phyloP scores from a whole-genome alignment of 2,113 vertebrate species.

The Aplodontia rufa region DNA sequence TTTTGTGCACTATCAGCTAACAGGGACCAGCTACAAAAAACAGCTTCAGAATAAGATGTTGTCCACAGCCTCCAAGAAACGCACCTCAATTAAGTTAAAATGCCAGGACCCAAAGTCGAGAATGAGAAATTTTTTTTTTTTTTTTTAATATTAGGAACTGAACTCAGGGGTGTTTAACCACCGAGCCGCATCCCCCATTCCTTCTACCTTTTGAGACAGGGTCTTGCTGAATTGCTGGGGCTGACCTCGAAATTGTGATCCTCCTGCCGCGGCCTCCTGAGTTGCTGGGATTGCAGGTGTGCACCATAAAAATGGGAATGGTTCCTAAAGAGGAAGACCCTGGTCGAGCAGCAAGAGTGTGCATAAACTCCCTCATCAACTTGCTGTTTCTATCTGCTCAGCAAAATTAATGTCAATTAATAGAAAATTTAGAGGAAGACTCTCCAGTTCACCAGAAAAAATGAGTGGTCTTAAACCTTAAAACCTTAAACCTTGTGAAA shows the following conservation, averaged over 20 bases:
- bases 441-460: not conserved
- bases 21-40: not conserved
- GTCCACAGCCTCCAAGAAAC: not conserved
- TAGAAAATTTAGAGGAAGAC: not conserved
- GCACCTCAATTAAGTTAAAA: not conserved
- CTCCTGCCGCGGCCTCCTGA: no score
- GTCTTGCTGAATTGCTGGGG: no score
- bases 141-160: no score
- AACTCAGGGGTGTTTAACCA: no score
- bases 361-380: not conserved
- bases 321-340: not conserved
- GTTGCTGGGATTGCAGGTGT: not conserved
- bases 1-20: not conserved
- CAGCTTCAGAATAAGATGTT: not conserved
- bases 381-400: not conserved
- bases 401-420: not conserved
- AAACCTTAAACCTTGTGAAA: not conserved
- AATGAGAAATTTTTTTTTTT: not conserved
- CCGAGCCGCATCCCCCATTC: no score
- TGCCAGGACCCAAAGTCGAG: not conserved
- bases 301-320: not conserved
- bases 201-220: no score
- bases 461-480: not conserved
- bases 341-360: not conserved
- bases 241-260: no score